phyloP scores from a whole-genome alignment of 2,113 vertebrate genomes.

The Neofelis nebulosa region DNA sequence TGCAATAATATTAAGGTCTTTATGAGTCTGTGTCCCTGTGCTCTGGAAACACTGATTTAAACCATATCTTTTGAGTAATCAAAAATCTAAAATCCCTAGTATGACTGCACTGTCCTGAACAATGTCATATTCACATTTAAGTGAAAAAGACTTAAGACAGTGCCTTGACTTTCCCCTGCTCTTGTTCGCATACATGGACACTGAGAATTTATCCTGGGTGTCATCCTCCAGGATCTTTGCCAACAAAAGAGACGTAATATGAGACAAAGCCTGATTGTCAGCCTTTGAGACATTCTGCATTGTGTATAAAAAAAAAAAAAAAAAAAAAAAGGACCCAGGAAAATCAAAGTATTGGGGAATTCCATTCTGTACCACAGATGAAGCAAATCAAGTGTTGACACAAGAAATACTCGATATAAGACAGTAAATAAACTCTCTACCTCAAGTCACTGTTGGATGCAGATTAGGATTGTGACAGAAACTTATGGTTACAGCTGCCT shows the following conservation, averaged over 20 bases:
- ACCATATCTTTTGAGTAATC: neutral
- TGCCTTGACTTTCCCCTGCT: neutral
- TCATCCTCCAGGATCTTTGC: neutral
- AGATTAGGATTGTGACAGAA: neutral
- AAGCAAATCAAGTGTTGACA: slow-evolving; percentile 11
- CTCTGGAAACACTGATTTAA: neutral
- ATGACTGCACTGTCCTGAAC: neutral
- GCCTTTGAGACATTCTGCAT: neutral
- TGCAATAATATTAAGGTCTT: neutral
- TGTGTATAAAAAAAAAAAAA: neutral
- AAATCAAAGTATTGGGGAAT: slow-evolving; percentile 12
- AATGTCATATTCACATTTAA: neutral
- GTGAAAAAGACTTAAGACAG: neutral
- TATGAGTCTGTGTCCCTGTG: neutral
- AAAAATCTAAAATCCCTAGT: neutral
- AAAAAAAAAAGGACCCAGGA: neutral
- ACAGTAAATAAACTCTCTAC: neutral
- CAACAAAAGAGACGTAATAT: neutral
- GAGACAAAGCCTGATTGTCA: neutral
- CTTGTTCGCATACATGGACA: neutral
- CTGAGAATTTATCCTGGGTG: neutral
- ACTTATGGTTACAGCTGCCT: neutral
- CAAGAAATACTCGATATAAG: neutral
- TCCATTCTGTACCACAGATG: neutral
- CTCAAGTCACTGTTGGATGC: neutral